Conservation (phyloP, 2,797 vertebrate species). For the Rhinatrema bivittatum region DNA sequence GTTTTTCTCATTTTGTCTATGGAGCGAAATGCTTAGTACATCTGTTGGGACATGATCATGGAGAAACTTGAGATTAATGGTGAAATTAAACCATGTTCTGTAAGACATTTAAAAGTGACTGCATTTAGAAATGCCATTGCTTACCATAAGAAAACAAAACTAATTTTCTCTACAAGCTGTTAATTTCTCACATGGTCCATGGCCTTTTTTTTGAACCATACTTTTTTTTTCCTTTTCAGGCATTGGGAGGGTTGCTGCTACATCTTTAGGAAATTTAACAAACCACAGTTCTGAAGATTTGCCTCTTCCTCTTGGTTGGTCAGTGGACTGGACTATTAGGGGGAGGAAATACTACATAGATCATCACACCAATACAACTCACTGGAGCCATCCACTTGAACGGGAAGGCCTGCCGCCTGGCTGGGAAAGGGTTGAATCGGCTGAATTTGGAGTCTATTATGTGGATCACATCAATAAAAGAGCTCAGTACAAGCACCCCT, state of each 20-base stretch:
- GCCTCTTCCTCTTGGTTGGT: slow-evolving; percentile 90
- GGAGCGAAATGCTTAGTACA: too few relatives aligned
- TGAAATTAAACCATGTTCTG: too few relatives aligned
- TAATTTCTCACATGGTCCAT: too few relatives aligned
- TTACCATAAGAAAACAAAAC: too few relatives aligned
- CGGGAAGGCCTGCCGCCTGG: slow-evolving; percentile 91
- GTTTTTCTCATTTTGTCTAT: too few relatives aligned
- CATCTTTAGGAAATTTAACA: slow-evolving; percentile 91
- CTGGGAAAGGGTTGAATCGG: slow-evolving; percentile 93
- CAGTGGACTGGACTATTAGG: slow-evolving; percentile 94
- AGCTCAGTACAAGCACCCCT: slow-evolving; percentile 91
- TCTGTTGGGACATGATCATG: too few relatives aligned
- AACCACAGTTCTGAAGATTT: slow-evolving; percentile 80
- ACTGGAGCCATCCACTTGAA: slow-evolving; percentile 97
- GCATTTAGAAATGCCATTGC: too few relatives aligned
- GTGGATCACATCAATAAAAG: slow-evolving; percentile 95
- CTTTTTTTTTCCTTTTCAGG: slow-evolving; percentile 46
- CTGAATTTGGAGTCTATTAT: slow-evolving; percentile 91
- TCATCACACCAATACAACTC: slow-evolving; percentile 96
- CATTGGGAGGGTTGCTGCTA: slow-evolving; percentile 89
- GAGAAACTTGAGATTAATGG: too few relatives aligned
- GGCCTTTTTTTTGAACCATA: too few relatives aligned
- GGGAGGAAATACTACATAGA: slow-evolving; percentile 97
- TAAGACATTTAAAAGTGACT: too few relatives aligned
- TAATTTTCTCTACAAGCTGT: too few relatives aligned